Percentiles rank a stretch among this genome's conserved stretches.
Conservation (phyloP, 2,888 invertebrate genomes). For the Nasonia oneida region DNA sequence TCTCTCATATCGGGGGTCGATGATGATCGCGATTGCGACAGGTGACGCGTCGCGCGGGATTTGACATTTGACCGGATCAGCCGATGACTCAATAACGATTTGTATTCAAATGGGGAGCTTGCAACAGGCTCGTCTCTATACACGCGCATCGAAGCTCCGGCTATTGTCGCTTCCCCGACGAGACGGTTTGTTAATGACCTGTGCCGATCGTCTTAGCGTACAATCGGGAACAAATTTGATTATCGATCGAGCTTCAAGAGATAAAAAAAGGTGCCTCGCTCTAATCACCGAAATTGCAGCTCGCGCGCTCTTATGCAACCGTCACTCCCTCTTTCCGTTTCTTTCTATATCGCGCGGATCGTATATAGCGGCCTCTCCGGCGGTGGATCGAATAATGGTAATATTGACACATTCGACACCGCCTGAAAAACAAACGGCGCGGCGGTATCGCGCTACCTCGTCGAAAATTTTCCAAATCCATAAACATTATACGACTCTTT, state of each 20-base stretch:
- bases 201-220: no score
- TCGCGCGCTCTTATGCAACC: slow-evolving; percentile 36
- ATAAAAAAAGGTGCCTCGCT: not conserved
- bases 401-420: not conserved
- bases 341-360: not conserved
- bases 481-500: slow-evolving; percentile 10
- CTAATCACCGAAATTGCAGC: no score
- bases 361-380: not conserved
- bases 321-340: not conserved
- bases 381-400: not conserved
- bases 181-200: not conserved
- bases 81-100: slow-evolving; percentile 64
- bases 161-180: slow-evolving; percentile 14
- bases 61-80: slow-evolving; percentile 63
- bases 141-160: not conserved
- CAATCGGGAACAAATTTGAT: no score
- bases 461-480: slow-evolving; percentile 16
- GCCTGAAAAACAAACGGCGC: not conserved
- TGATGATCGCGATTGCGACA: slow-evolving; percentile 55
- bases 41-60: slow-evolving; percentile 62
- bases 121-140: not conserved
- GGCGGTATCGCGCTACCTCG: not conserved
- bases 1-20: not conserved
- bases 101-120: slow-evolving; percentile 62
- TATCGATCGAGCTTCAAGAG: not conserved